phyloP scores from a whole-genome alignment of 2,113 vertebrate genomes.

The Hoplias malabaricus region DNA sequence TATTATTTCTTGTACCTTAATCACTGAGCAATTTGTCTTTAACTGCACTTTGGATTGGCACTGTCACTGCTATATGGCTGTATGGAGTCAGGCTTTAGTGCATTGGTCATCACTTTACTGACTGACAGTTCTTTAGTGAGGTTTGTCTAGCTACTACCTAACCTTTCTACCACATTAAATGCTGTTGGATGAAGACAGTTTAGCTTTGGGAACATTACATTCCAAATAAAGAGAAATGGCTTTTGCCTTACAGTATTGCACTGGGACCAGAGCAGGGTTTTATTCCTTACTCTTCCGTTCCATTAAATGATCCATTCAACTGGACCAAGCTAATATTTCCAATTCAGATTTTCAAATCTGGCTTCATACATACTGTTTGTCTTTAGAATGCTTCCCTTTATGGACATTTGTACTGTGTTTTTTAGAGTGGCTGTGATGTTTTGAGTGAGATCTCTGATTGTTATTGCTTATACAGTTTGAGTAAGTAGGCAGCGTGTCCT shows the following conservation, averaged over 20 bases:
- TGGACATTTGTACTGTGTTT: conserved; percentile 48
- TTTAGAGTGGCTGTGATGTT: conserved; percentile 50
- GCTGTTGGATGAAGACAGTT: not conserved
- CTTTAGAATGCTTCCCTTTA: conserved; percentile 50
- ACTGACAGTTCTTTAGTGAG: not conserved
- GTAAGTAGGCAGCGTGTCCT: conserved; percentile 66
- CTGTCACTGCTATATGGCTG: not conserved
- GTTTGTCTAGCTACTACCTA: not conserved
- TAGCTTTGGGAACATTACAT: conserved; percentile 54
- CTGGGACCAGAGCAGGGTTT: conserved; percentile 16
- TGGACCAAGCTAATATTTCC: not conserved
- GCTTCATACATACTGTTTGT: conserved; percentile 71
- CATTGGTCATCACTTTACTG: not conserved
- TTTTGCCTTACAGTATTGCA: conserved; percentile 52
- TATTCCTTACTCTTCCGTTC: not conserved
- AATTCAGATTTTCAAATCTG: not conserved
- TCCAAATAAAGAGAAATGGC: conserved; percentile 56
- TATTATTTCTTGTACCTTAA: conserved; percentile 3
- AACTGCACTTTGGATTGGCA: not conserved
- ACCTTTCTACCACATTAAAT: not conserved
- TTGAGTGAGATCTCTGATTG: conserved; percentile 42
- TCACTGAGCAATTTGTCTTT: not conserved
- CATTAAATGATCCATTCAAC: not conserved
- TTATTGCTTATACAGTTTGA: conserved; percentile 60
- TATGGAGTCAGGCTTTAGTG: not conserved